Evolutionary conservation across 1,140 invertebrate species (phyloP).

Genomic region (Apis mellifera): DNA sequence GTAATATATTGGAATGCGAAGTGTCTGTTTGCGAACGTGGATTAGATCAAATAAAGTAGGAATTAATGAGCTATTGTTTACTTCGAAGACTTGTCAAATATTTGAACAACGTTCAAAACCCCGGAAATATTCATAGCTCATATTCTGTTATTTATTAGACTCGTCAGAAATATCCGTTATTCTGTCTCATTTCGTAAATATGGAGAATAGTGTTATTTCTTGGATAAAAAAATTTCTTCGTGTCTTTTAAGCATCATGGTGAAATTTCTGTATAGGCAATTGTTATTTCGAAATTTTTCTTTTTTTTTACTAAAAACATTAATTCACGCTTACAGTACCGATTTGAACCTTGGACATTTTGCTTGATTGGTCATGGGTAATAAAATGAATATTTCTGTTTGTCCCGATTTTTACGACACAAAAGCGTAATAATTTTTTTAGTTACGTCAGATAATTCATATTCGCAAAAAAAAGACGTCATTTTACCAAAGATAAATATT

Average conservation of each 20-base stretch:
- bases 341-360: slow-evolving; percentile 34
- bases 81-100: slow-evolving; percentile 45
- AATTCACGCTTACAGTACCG: background rate
- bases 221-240: background rate
- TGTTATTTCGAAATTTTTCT: background rate
- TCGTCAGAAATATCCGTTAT: background rate
- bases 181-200: background rate
- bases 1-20: slow-evolving; percentile 41
- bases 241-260: background rate
- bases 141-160: background rate
- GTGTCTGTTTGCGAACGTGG: slow-evolving; percentile 30
- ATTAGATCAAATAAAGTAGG: slow-evolving; percentile 48
- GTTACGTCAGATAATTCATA: slow-evolving; percentile 11
- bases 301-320: background rate
- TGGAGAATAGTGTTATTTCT: background rate
- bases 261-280: background rate
- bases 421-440: slow-evolving; percentile 39
- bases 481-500: background rate
- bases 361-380: slow-evolving; percentile 37
- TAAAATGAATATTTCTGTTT: slow-evolving; percentile 51
- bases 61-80: slow-evolving; percentile 41
- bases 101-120: slow-evolving; percentile 15
- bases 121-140: slow-evolving; percentile 12
- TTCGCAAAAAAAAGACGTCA: slow-evolving; percentile 25
- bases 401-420: slow-evolving; percentile 33